A percentile compares a stretch with the other conserved stretches of the same genome.
phyloP scores from a whole-genome alignment of 1,140 invertebrate species.

The Popillia japonica region DNA sequence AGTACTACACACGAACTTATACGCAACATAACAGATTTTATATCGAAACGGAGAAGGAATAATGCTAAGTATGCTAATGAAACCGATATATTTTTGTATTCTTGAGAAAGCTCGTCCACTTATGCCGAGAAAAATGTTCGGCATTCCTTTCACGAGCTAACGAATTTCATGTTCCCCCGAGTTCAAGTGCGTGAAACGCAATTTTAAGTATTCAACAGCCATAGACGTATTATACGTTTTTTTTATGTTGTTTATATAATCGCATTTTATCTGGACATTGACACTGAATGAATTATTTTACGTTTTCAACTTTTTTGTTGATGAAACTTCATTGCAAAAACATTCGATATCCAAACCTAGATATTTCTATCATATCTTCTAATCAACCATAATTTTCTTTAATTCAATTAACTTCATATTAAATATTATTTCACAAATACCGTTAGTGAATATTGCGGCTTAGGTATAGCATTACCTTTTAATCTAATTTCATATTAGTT shows the following conservation, averaged over 20 bases:
- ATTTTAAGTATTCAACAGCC: not conserved
- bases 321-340: too few relatives aligned
- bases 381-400: too few relatives aligned
- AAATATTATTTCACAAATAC: too few relatives aligned
- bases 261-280: too few relatives aligned
- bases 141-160: constrained; percentile 13
- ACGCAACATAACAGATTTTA: not conserved
- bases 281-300: too few relatives aligned
- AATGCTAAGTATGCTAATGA: constrained; percentile 5
- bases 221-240: not conserved
- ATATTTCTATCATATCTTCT: too few relatives aligned
- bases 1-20: not conserved
- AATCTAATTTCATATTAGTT: too few relatives aligned
- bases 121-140: not conserved
- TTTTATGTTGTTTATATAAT: not conserved
- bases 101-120: not conserved
- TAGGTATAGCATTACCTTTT: too few relatives aligned
- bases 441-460: too few relatives aligned
- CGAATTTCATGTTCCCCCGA: not conserved
- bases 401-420: too few relatives aligned
- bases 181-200: constrained; percentile 13
- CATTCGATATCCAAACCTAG: too few relatives aligned
- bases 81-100: constrained; percentile 10
- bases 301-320: too few relatives aligned
- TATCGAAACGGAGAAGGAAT: not conserved